Conservation (phyloP, 2,113 vertebrate species). For the Natator depressus region DNA sequence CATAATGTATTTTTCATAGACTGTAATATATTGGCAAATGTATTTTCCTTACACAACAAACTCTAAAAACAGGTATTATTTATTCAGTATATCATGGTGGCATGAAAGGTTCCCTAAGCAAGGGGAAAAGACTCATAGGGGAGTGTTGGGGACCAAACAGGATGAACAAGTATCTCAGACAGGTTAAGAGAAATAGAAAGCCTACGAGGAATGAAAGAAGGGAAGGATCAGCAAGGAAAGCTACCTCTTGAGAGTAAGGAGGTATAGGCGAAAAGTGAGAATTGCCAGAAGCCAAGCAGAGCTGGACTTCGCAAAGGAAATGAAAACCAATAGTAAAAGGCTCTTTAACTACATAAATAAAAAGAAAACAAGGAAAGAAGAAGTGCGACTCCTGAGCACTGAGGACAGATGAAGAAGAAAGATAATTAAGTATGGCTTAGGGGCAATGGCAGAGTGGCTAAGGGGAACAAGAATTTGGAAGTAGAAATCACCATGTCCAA, state of each 20-base stretch:
- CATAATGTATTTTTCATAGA: neutral
- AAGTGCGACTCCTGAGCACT: neutral
- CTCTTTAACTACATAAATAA: neutral
- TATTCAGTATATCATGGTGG: neutral
- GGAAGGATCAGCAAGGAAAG: neutral
- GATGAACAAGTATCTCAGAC: neutral
- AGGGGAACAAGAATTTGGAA: neutral
- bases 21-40: neutral
- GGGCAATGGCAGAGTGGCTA: neutral
- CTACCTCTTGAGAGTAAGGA: neutral
- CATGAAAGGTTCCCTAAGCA: neutral
- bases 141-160: neutral
- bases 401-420: neutral
- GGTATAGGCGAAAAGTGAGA: neutral
- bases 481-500: neutral
- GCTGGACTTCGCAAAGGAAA: neutral
- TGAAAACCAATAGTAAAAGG: neutral
- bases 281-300: neutral
- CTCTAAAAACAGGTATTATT: neutral
- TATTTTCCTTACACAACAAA: constrained; percentile 24
- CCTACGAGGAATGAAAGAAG: neutral
- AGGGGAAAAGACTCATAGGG: neutral
- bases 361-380: neutral
- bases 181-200: neutral
- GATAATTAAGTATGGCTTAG: neutral